Conservation (phyloP, 2,888 invertebrate genomes). For the Herminia tarsipennalis region DNA sequence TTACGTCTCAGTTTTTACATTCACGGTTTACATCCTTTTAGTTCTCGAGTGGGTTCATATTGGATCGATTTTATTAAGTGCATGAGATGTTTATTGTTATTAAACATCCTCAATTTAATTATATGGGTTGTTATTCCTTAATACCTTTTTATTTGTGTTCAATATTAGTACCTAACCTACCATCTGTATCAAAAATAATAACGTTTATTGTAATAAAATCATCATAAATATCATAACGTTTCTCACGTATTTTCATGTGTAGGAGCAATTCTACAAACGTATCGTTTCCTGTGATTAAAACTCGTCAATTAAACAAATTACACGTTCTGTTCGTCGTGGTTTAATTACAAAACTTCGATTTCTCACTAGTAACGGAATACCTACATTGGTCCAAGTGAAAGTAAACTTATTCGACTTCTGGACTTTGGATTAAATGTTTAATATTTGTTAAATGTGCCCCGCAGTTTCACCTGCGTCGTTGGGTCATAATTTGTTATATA, state of each 20-base stretch:
- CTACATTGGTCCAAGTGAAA: constrained; percentile 37
- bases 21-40: neutral
- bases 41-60: neutral
- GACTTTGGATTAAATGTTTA: constrained; percentile 21
- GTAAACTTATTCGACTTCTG: constrained; percentile 38
- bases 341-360: constrained; percentile 57
- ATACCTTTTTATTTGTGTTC: no score
- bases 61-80: neutral
- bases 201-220: no score
- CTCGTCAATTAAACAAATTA: constrained; percentile 49
- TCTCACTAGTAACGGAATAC: constrained; percentile 55
- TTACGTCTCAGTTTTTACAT: constrained; percentile 4
- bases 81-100: no score
- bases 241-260: constrained; percentile 36
- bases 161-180: neutral
- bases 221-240: no score
- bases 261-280: constrained; percentile 33
- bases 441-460: constrained; percentile 21
- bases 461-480: constrained; percentile 15
- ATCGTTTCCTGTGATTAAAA: constrained; percentile 53
- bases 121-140: neutral
- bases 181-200: no score
- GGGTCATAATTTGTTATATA: no score
- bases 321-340: constrained; percentile 40
- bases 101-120: constrained; percentile 6